Evolutionary conservation across 1,140 invertebrate species (phyloP).

Genomic region (Aricia agestis): DNA sequence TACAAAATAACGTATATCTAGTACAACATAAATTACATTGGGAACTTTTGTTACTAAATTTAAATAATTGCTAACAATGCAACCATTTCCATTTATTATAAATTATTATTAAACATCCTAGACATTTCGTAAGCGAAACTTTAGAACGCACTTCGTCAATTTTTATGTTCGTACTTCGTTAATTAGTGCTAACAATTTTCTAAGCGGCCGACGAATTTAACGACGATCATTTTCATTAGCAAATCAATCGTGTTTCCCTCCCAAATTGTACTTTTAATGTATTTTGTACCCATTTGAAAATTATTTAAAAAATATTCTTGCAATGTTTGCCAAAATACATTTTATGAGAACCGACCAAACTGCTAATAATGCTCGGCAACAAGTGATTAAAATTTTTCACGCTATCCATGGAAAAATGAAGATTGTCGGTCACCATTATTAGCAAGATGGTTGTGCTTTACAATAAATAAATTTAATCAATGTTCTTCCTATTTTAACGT

Average conservation of each 20-base stretch:
- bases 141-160: not conserved
- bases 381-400: too few species aligned
- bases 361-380: too few species aligned
- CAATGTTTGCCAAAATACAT: too few species aligned
- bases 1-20: constrained; percentile 57
- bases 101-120: constrained; percentile 16
- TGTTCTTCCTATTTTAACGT: too few species aligned
- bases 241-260: not conserved
- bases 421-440: too few species aligned
- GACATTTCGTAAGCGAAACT: constrained; percentile 17
- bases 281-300: not conserved
- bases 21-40: constrained; percentile 38
- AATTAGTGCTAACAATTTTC: not conserved
- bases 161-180: not conserved
- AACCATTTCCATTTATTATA: constrained; percentile 21
- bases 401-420: too few species aligned
- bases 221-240: too few species aligned
- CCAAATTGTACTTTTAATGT: not conserved
- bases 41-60: constrained; percentile 17
- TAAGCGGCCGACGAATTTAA: not conserved
- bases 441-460: too few species aligned
- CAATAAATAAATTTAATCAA: too few species aligned
- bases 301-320: not conserved
- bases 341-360: too few species aligned
- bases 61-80: constrained; percentile 31